Evolutionary conservation across 2,113 vertebrate species (phyloP).

Genomic region (Piprites chloris): DNA sequence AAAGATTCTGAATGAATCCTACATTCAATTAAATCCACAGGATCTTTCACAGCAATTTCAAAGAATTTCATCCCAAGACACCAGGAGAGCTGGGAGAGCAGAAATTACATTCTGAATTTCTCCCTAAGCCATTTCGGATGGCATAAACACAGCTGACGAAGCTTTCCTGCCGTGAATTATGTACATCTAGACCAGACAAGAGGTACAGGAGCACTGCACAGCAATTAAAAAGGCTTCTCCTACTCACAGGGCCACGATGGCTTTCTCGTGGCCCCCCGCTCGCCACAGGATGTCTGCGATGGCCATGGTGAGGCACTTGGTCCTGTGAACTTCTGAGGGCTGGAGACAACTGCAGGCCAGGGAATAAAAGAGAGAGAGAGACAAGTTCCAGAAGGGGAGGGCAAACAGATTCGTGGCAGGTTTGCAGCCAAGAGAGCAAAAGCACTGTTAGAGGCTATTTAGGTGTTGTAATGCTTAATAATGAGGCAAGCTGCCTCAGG

Average conservation of each 20-base stretch:
- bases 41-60: background rate
- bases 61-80: background rate
- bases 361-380: background rate
- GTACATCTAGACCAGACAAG: background rate
- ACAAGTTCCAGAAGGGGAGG: background rate
- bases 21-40: background rate
- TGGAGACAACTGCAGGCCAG: conserved; percentile 55
- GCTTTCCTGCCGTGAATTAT: background rate
- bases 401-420: background rate
- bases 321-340: conserved; percentile 72
- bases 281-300: conserved; percentile 87
- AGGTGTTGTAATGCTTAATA: background rate
- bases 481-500: background rate
- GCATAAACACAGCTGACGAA: background rate
- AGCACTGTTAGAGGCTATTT: background rate
- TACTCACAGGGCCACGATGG: conserved; percentile 85
- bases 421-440: background rate
- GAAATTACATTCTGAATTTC: background rate
- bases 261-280: conserved; percentile 78
- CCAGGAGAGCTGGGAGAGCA: background rate
- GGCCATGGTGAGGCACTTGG: conserved; percentile 79
- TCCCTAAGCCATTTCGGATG: background rate
- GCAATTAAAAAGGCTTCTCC: background rate
- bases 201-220: background rate
- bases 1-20: background rate